Conservation (phyloP, 2,113 vertebrate genomes). For the Epinephelus moara region DNA sequence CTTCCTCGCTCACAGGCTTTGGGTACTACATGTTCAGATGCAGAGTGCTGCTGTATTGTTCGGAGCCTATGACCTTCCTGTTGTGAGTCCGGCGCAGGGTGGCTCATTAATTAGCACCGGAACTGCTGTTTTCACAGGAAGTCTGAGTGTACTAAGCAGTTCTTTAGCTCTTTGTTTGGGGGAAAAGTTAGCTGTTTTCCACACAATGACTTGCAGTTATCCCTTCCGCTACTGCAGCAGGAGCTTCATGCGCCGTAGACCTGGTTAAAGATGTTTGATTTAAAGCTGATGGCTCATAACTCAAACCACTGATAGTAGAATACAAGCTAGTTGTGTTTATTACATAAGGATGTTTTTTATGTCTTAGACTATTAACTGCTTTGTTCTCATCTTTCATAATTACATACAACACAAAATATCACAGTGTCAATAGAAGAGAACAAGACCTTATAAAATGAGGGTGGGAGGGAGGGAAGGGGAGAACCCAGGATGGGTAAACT, state of each 20-base stretch:
- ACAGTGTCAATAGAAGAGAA: background rate
- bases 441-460: background rate
- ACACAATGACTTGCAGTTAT: constrained; percentile 63
- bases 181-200: constrained; percentile 57
- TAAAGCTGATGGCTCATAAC: background rate
- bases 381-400: background rate
- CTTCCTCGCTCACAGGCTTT: constrained; percentile 8
- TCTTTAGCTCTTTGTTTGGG: constrained; percentile 62
- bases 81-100: constrained; percentile 64
- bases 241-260: constrained; percentile 4
- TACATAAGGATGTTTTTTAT: background rate
- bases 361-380: background rate
- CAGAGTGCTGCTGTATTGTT: constrained; percentile 75
- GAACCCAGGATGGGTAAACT: background rate
- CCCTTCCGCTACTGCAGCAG: constrained; percentile 16
- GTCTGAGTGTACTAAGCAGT: constrained; percentile 61
- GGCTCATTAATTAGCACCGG: constrained; percentile 74
- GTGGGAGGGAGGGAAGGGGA: background rate
- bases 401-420: background rate
- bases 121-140: constrained; percentile 76
- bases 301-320: background rate
- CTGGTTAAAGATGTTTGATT: background rate
- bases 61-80: constrained; percentile 76
- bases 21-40: constrained; percentile 56
- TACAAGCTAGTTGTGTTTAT: background rate